Percentiles rank a stretch among this genome's conserved stretches.
These are phyloP conservation scores for Axinella damicornis DNA, from an alignment of 37 sponge, comb jelly and placozoan genomes.

Conservation along the genomic window DNA sequence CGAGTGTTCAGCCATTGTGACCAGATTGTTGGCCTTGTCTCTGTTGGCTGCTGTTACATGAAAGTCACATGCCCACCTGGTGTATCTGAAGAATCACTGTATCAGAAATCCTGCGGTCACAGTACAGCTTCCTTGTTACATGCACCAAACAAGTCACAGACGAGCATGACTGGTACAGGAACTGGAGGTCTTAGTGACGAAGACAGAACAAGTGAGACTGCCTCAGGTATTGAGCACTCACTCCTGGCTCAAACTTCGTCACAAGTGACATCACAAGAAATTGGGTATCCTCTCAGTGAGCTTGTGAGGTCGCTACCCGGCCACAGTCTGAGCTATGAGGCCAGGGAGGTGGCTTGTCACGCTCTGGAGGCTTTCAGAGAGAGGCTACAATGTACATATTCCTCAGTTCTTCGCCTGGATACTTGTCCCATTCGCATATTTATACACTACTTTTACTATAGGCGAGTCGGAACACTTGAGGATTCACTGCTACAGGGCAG, in stretches of 20 bases:
- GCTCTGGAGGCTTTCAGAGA: slow-evolving; percentile 62
- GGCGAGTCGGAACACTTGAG: slow-evolving; percentile 36
- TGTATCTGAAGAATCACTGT: too few species aligned
- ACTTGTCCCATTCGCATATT: background rate
- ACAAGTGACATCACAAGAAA: background rate
- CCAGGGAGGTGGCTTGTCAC: slow-evolving; percentile 81
- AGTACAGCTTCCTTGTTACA: too few species aligned
- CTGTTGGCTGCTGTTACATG: slow-evolving; percentile 91
- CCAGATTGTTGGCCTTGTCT: slow-evolving; percentile 49
- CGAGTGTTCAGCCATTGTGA: slow-evolving; percentile 58
- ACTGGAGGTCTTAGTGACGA: too few species aligned
- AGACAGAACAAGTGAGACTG: background rate
- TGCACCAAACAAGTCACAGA: background rate
- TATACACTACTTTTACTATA: too few species aligned
- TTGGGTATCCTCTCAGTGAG: slow-evolving; percentile 74
- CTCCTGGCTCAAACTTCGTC: too few species aligned
- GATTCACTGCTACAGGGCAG: slow-evolving; percentile 80
- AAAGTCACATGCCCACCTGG: slow-evolving; percentile 45
- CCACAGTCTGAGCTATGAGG: slow-evolving; percentile 67
- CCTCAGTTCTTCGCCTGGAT: too few species aligned
- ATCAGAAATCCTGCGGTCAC: too few species aligned
- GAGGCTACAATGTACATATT: slow-evolving; percentile 15
- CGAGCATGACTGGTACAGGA: too few species aligned
- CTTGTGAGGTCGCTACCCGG: slow-evolving; percentile 13
- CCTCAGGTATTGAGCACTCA: too few species aligned